Percentiles rank a stretch among this genome's conserved stretches.
Evolutionary conservation across 2,797 vertebrate genomes (phyloP).

Genomic region (Morelia viridis): DNA sequence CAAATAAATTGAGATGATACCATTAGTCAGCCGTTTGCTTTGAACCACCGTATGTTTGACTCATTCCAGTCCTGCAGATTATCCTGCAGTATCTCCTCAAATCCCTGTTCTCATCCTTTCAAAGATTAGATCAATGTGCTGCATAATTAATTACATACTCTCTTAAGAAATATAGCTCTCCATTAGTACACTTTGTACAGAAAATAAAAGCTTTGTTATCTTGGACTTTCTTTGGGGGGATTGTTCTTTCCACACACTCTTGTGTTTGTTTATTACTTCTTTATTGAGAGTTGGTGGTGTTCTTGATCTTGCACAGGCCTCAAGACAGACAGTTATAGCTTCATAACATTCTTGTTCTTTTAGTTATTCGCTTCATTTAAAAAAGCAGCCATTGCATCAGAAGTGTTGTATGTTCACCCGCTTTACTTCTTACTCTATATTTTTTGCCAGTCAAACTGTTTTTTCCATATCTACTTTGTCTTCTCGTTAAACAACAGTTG

Average conservation of each 20-base stretch:
- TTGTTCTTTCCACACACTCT: conserved; percentile 51
- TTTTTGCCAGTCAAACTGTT: not conserved
- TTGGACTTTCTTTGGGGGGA: not conserved
- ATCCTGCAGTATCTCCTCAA: conserved; percentile 27
- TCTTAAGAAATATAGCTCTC: conserved; percentile 50
- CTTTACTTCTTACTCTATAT: not conserved
- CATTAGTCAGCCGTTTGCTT: conserved; percentile 17
- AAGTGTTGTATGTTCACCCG: not conserved
- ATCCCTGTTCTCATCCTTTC: conserved; percentile 42
- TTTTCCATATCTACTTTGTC: not conserved
- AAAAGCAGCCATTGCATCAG: not conserved
- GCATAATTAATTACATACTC: conserved; percentile 59
- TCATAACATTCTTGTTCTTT: conserved; percentile 31
- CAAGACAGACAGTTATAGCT: conserved; percentile 29
- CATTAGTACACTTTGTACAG: conserved; percentile 40
- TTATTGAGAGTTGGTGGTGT: conserved; percentile 45
- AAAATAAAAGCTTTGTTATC: conserved; percentile 33
- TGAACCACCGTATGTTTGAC: conserved; percentile 12
- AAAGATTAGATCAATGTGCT: conserved; percentile 59
- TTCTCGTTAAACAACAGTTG: conserved; percentile 30
- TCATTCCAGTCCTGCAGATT: conserved; percentile 36
- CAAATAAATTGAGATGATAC: conserved; percentile 31
- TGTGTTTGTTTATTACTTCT: conserved; percentile 18
- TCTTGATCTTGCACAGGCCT: conserved; percentile 44
- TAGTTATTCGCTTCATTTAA: conserved; percentile 10